These are phyloP conservation scores for Asteroscopus sphinx DNA, from an alignment of 2,888 invertebrate genomes.

Conservation along the genomic window DNA sequence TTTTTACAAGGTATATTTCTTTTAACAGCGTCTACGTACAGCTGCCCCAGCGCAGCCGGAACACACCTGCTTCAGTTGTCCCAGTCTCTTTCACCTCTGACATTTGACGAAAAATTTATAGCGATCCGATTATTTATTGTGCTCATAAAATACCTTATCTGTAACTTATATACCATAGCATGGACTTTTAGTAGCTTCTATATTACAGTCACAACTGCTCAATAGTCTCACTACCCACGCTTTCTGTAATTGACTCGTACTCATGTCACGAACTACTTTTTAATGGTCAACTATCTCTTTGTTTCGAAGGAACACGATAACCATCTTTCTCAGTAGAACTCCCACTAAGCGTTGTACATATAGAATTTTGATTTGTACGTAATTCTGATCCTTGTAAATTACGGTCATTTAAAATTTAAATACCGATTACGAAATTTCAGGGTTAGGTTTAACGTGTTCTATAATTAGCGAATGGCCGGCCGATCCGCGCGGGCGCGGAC, in stretches of 20 bases:
- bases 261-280: conserved; percentile 62
- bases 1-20: conserved; percentile 62
- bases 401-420: conserved; percentile 47
- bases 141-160: conserved; percentile 48
- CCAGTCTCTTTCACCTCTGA: conserved; percentile 78
- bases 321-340: conserved; percentile 53
- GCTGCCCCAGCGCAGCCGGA: conserved; percentile 64
- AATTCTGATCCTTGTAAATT: conserved; percentile 43
- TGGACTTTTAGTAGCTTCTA: conserved; percentile 37
- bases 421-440: conserved; percentile 44
- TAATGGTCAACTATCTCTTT: conserved; percentile 61
- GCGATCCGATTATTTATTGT: conserved; percentile 56
- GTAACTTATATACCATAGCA: conserved; percentile 25
- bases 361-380: conserved; percentile 48
- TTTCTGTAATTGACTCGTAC: conserved; percentile 61
- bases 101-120: conserved; percentile 72
- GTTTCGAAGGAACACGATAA: conserved; percentile 57
- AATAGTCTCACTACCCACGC: conserved; percentile 43
- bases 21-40: conserved; percentile 66
- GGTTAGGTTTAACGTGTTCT: conserved; percentile 57
- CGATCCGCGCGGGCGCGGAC: conserved; percentile 62
- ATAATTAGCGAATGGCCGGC: conserved; percentile 67
- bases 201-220: conserved; percentile 41
- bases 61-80: conserved; percentile 76
- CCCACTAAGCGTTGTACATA: conserved; percentile 38